phyloP scores from a whole-genome alignment of 2,113 vertebrate genomes.

The Macaca nemestrina region DNA sequence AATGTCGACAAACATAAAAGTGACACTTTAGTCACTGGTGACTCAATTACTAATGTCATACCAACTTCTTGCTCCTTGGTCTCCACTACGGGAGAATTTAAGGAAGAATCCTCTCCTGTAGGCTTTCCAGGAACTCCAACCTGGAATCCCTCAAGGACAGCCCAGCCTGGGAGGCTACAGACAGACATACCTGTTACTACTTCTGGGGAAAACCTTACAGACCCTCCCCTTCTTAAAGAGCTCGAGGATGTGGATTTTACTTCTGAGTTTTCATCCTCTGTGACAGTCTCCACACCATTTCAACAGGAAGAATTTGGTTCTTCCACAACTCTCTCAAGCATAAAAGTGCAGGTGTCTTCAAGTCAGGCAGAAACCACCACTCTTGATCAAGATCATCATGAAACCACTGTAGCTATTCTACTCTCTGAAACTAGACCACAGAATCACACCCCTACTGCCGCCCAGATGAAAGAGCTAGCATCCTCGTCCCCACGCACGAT shows the following conservation, averaged over 20 bases:
- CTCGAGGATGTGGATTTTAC: fast-evolving
- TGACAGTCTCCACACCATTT: background rate
- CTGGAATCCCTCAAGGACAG: background rate
- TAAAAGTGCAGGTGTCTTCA: background rate
- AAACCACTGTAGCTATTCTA: fast-evolving
- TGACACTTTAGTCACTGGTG: background rate
- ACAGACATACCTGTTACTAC: background rate
- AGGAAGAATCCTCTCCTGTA: background rate
- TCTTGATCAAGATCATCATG: fast-evolving
- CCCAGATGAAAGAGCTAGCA: fast-evolving
- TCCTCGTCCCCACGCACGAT: background rate
- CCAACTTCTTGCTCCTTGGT: background rate
- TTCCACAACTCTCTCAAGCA: background rate
- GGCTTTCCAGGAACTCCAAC: background rate
- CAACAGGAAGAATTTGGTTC: background rate
- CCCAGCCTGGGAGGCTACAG: background rate
- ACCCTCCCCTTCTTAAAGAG: background rate
- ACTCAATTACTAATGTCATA: fast-evolving
- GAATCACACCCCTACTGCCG: fast-evolving
- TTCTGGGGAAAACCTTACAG: background rate
- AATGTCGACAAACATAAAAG: background rate
- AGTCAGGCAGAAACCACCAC: fast-evolving
- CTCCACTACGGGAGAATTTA: background rate
- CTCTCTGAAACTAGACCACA: fast-evolving
- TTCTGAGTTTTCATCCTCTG: background rate